A percentile compares a stretch with the other conserved stretches of the same genome.
phyloP scores from a whole-genome alignment of 2,888 invertebrate genomes.

The Zhuqinia jingwanae region DNA sequence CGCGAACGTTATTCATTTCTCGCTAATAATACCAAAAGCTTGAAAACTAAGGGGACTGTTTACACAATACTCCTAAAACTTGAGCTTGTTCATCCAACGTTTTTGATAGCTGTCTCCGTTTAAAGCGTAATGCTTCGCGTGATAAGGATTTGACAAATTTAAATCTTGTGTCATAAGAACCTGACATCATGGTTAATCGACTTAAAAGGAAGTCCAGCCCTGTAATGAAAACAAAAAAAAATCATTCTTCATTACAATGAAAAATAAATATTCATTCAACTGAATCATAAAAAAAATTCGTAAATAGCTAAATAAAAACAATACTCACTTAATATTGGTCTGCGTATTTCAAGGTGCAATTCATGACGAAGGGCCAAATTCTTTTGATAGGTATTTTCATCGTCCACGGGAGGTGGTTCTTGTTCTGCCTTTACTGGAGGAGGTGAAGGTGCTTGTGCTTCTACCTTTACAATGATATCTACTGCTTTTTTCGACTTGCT shows the following conservation, averaged over 20 bases:
- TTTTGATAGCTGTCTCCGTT: conserved; percentile 87
- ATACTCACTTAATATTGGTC: conserved; percentile 78
- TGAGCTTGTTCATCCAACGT: conserved; percentile 84
- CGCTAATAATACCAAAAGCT: no score
- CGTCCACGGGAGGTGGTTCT: conserved; percentile 70
- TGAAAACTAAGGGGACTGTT: conserved; percentile 60
- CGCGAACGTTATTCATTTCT: conserved; percentile 32
- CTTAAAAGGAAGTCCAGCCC: conserved; percentile 76
- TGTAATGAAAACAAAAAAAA: conserved; percentile 49
- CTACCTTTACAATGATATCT: conserved; percentile 34
- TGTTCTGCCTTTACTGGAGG: conserved; percentile 33
- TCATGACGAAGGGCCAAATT: conserved; percentile 77
- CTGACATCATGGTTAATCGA: conserved; percentile 75
- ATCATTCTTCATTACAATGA: no score
- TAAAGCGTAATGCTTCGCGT: conserved; percentile 88
- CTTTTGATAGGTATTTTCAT: conserved; percentile 74
- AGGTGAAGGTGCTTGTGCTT: conserved; percentile 20
- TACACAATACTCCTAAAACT: conserved; percentile 65
- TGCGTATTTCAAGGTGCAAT: conserved; percentile 78
- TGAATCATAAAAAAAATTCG: not conserved
- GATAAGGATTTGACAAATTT: conserved; percentile 77
- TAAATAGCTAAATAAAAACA: not conserved
- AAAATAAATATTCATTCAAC: not conserved
- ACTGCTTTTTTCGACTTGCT: conserved; percentile 56
- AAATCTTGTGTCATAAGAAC: conserved; percentile 76